Conservation (phyloP, 2,888 invertebrate species). For the Caenorhabditis panamensis region DNA sequence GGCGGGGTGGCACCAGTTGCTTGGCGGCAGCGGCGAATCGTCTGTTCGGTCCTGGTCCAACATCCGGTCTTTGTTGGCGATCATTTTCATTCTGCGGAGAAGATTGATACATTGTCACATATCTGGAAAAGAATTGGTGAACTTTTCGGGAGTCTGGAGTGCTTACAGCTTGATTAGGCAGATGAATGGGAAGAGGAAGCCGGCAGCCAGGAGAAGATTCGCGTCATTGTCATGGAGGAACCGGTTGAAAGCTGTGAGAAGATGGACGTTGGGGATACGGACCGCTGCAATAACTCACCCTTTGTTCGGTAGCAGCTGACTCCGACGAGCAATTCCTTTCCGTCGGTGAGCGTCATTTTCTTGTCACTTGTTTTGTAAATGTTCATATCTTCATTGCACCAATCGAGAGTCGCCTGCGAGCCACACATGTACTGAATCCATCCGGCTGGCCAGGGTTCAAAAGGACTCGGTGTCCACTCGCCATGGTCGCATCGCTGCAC, state of each 20-base stretch:
- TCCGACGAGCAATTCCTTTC: conserved; percentile 1
- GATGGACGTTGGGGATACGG: not conserved
- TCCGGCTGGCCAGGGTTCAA: not conserved
- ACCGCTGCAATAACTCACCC: not conserved
- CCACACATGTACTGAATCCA: not conserved
- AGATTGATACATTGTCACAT: not conserved
- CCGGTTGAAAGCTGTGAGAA: not conserved
- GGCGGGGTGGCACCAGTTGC: conserved; percentile 2
- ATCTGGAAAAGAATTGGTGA: not conserved
- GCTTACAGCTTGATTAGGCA: not conserved
- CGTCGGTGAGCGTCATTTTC: not conserved
- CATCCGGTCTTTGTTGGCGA: not conserved
- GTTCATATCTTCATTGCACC: conserved; percentile 9
- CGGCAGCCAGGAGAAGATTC: not conserved
- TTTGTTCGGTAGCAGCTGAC: conserved; percentile 15
- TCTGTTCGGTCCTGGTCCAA: too few species aligned
- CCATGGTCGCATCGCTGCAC: not conserved
- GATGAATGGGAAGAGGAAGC: not conserved
- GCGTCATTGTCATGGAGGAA: not conserved
- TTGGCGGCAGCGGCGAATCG: too few species aligned
- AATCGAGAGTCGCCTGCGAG: not conserved
- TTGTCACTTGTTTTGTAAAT: not conserved
- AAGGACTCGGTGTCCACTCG: not conserved
- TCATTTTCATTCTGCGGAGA: not conserved
- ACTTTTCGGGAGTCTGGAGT: not conserved